These are phyloP conservation scores for Porites australiensis DNA, from an alignment of 64 coral and sea anemone species.

Conservation along the genomic window DNA sequence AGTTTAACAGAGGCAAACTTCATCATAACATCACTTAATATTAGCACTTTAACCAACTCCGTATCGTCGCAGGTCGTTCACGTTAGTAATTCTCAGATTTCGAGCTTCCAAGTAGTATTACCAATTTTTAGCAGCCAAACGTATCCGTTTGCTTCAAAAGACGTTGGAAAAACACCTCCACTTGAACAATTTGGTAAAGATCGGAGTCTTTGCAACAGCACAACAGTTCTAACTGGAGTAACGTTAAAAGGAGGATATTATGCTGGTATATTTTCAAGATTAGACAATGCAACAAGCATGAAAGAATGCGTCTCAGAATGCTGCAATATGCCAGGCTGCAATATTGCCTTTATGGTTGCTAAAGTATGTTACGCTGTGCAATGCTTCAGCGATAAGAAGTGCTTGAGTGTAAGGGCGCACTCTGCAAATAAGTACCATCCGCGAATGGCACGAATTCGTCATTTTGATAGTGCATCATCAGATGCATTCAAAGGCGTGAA, in stretches of 20 bases:
- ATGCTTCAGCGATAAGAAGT: conserved; percentile 55
- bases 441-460: conserved; percentile 23
- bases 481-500: neutral
- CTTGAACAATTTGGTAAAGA: neutral
- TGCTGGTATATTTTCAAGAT: conserved; percentile 24
- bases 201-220: neutral
- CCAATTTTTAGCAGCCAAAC: neutral
- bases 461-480: neutral
- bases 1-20: neutral
- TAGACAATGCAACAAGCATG: neutral
- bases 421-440: conserved; percentile 64
- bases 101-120: neutral
- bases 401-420: conserved; percentile 38
- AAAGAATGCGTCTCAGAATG: conserved; percentile 1
- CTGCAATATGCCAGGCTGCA: conserved; percentile 5
- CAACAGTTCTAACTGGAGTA: neutral
- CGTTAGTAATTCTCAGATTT: neutral
- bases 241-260: conserved; percentile 36
- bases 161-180: neutral
- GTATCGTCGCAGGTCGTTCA: neutral
- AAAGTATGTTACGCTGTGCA: conserved; percentile 22
- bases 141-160: neutral
- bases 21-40: neutral
- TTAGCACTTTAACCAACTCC: neutral
- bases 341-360: conserved; percentile 24